phyloP scores from a whole-genome alignment of 2,113 vertebrate species.

The Eublepharis macularius region DNA sequence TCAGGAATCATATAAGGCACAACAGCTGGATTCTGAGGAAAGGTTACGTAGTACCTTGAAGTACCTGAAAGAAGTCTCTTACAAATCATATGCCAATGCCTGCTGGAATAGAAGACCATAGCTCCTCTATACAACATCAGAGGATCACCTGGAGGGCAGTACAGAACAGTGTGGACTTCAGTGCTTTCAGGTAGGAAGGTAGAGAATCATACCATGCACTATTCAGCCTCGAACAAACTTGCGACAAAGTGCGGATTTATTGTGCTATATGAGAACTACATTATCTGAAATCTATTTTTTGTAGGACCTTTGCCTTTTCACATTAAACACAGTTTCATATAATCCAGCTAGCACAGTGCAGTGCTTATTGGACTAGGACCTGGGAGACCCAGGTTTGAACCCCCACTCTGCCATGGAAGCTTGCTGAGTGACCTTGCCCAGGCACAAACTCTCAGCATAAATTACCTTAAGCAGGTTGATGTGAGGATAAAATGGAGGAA shows the following conservation, averaged over 20 bases:
- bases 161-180: neutral
- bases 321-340: neutral
- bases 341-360: too few relatives aligned
- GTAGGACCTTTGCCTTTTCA: neutral
- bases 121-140: neutral
- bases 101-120: neutral
- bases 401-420: too few relatives aligned
- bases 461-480: too few relatives aligned
- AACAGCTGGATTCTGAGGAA: too few relatives aligned
- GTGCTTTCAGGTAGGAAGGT: neutral
- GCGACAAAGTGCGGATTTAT: too few relatives aligned
- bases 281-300: neutral
- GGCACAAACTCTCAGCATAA: neutral
- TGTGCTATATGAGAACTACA: neutral
- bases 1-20: neutral
- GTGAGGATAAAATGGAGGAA: neutral
- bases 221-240: neutral
- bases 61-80: neutral
- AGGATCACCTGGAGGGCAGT: too few relatives aligned
- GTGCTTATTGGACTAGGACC: too few relatives aligned
- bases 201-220: neutral
- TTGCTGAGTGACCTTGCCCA: neutral
- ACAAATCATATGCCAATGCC: neutral
- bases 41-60: neutral
- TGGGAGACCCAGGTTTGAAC: too few relatives aligned